A percentile compares a stretch with the other conserved stretches of the same genome.
Evolutionary conservation across 2,797 vertebrate genomes (phyloP).

Genomic region (Hyperoplus immaculatus): DNA sequence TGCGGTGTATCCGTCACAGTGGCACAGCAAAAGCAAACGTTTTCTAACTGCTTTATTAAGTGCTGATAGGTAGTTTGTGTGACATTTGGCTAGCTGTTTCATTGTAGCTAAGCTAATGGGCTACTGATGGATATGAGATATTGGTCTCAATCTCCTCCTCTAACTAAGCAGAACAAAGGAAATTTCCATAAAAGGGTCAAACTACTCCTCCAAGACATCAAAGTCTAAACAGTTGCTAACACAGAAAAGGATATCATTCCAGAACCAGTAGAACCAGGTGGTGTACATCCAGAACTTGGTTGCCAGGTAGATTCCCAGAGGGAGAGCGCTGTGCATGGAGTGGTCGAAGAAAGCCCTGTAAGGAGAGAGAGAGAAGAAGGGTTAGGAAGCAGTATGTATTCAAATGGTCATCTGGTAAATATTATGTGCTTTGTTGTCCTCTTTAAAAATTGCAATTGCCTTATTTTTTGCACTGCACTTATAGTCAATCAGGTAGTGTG

Average conservation of each 20-base stretch:
- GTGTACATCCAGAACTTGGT: conserved; percentile 99
- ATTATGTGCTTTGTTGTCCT: not conserved
- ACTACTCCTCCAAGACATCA: not conserved
- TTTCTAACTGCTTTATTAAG: not conserved
- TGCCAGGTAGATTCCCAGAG: conserved; percentile 98
- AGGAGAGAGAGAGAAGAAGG: conserved; percentile 33
- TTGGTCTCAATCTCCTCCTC: not conserved
- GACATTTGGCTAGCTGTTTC: not conserved
- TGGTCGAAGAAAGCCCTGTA: conserved; percentile 98
- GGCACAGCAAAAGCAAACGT: not conserved
- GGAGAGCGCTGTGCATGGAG: conserved; percentile 99
- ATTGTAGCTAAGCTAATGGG: not conserved
- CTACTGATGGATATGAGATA: too few species aligned
- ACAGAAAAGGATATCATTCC: conserved; percentile 94
- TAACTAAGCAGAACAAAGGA: not conserved
- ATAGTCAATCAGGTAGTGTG: not conserved
- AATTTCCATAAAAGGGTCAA: not conserved
- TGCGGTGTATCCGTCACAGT: not conserved
- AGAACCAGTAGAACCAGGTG: conserved; percentile 99
- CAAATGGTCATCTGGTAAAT: not conserved
- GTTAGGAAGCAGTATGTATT: not conserved
- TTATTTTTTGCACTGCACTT: not conserved
- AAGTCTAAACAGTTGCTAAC: not conserved
- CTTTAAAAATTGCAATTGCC: too few species aligned
- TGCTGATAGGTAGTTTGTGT: not conserved